Conservation (phyloP, 2,888 invertebrate species). For the Rhodophaea formosa region DNA sequence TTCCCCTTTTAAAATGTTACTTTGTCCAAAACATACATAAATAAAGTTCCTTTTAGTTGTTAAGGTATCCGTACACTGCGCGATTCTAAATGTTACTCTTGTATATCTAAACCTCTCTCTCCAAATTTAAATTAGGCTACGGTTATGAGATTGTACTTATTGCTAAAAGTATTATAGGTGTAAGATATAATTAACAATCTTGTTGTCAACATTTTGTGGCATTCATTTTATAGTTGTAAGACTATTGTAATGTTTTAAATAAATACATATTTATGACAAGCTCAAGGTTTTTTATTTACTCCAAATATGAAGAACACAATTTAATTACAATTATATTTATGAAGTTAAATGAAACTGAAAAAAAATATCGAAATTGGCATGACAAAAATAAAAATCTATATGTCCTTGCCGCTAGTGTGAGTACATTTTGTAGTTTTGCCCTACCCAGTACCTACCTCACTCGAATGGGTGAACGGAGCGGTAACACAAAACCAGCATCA, state of each 20-base stretch:
- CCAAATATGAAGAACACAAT: neutral
- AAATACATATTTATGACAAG: slow-evolving; percentile 76
- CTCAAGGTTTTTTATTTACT: slow-evolving; percentile 43
- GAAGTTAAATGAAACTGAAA: too few species aligned
- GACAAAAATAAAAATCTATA: too few species aligned
- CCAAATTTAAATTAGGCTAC: slow-evolving; percentile 53
- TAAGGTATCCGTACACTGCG: slow-evolving; percentile 46
- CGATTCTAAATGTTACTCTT: slow-evolving; percentile 31
- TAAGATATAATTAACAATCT: slow-evolving; percentile 61
- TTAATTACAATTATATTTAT: neutral
- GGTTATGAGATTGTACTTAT: slow-evolving; percentile 57
- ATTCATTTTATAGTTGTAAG: slow-evolving; percentile 65
- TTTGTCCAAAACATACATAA: slow-evolving; percentile 68
- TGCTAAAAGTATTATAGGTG: slow-evolving; percentile 66
- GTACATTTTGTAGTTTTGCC: too few species aligned
- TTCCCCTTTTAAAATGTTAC: slow-evolving; percentile 30
- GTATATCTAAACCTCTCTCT: slow-evolving; percentile 57
- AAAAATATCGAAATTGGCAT: too few species aligned
- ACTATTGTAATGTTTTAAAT: slow-evolving; percentile 74
- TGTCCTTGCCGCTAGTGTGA: too few species aligned
- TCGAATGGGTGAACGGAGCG: too few species aligned
- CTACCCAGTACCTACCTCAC: too few species aligned
- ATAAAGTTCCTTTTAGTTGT: slow-evolving; percentile 43
- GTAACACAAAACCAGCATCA: too few species aligned
- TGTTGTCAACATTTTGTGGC: slow-evolving; percentile 73